Conservation (phyloP, 92 coral and sea anemone species). For the Zoanthus sansibaricus region DNA sequence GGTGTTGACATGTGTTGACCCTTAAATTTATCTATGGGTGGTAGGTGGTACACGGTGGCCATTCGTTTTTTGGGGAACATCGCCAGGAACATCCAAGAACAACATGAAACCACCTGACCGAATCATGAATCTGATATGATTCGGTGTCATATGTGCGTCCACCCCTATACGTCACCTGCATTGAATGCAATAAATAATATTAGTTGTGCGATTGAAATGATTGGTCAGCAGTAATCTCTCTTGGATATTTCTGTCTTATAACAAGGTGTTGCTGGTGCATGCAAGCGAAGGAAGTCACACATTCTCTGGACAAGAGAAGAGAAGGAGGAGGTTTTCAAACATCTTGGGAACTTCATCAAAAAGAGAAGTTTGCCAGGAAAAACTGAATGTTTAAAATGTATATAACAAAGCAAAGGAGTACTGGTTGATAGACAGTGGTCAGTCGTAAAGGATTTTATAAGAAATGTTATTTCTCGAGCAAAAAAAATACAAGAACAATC, state of each 20-base stretch:
- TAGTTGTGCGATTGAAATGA: no score
- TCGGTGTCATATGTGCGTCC: no score
- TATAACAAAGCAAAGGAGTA: slow-evolving; percentile 38
- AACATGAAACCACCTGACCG: no score
- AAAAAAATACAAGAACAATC: slow-evolving; percentile 41
- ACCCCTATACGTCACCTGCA: no score
- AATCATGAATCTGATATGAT: no score
- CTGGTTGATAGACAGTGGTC: slow-evolving; percentile 53
- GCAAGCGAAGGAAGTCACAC: slow-evolving; percentile 33
- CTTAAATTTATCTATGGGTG: no score
- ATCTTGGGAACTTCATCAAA: slow-evolving; percentile 47
- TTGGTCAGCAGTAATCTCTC: not conserved
- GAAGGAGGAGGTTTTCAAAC: slow-evolving; percentile 48
- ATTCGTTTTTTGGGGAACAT: no score
- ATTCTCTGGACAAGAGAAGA: slow-evolving; percentile 59
- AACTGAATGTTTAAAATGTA: slow-evolving; percentile 49
- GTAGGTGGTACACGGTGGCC: no score
- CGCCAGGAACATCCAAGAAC: no score
- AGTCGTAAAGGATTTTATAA: slow-evolving; percentile 53
- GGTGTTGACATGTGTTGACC: no score
- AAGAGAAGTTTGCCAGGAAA: slow-evolving; percentile 50
- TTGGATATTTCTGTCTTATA: slow-evolving; percentile 7
- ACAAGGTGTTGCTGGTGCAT: slow-evolving; percentile 32
- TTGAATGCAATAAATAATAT: no score
- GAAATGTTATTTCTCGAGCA: slow-evolving; percentile 23